phyloP scores from a whole-genome alignment of 2,888 invertebrate species.

The Psylliodes chrysocephalus region DNA sequence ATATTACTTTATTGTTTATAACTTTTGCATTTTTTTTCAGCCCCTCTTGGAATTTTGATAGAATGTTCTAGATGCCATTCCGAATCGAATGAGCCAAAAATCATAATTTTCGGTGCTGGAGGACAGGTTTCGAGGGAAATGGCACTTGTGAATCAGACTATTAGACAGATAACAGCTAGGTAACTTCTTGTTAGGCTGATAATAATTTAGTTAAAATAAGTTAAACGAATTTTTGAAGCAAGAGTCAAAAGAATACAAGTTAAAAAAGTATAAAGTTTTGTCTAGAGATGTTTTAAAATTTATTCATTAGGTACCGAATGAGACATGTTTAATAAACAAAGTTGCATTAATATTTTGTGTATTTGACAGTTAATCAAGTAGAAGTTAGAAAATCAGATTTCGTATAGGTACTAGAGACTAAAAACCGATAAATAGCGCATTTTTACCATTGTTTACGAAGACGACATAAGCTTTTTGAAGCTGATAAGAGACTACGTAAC shows the following conservation, averaged over 20 bases:
- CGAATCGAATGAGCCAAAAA: no score
- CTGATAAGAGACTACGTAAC: neutral
- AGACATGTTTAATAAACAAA: neutral
- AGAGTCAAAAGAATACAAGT: neutral
- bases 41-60: no score
- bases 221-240: neutral
- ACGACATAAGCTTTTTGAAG: neutral
- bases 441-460: slow-evolving; percentile 6
- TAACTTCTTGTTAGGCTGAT: no score
- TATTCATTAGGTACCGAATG: neutral
- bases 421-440: neutral
- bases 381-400: slow-evolving; percentile 20
- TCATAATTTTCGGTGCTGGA: no score
- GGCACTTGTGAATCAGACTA: no score
- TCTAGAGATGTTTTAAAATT: neutral
- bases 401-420: slow-evolving; percentile 4
- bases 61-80: no score
- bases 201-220: neutral
- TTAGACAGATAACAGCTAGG: no score
- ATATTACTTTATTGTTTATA: no score
- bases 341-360: slow-evolving; percentile 15
- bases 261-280: neutral
- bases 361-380: slow-evolving; percentile 26
- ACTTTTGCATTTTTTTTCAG: no score
- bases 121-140: no score